phyloP scores from a whole-genome alignment of 1,140 invertebrate species.

The Tigriopus japonicus region DNA sequence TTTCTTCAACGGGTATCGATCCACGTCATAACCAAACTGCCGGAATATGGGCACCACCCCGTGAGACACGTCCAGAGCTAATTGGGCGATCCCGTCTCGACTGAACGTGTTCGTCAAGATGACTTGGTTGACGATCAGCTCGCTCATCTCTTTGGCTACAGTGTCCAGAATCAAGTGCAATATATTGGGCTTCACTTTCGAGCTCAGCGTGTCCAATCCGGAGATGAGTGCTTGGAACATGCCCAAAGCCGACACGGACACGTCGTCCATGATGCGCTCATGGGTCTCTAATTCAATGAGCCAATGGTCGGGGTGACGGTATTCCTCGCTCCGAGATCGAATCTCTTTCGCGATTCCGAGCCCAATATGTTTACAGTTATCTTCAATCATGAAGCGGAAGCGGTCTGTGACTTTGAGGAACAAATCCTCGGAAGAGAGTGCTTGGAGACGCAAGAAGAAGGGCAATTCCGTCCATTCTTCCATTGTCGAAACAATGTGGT shows the following conservation, averaged over 20 bases:
- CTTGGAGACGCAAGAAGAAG: neutral
- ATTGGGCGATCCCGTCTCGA: neutral
- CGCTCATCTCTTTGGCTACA: neutral
- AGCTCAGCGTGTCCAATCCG: neutral
- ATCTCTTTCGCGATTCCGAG: neutral
- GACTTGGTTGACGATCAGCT: slow-evolving; percentile 1
- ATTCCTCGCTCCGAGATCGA: neutral
- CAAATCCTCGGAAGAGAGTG: neutral
- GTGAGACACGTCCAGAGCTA: slow-evolving; percentile 11
- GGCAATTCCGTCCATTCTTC: neutral
- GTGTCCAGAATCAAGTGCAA: neutral
- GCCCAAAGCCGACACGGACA: neutral
- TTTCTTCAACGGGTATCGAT: no score
- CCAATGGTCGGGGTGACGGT: neutral
- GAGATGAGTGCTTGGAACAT: slow-evolving; percentile 1
- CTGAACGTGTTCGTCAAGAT: neutral
- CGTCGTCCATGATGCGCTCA: neutral
- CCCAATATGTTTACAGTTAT: neutral
- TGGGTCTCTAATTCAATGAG: neutral
- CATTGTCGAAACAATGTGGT: neutral
- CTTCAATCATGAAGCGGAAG: neutral
- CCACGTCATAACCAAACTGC: slow-evolving; percentile 8
- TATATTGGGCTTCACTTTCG: neutral
- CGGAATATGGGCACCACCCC: neutral
- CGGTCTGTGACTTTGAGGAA: neutral